Evolutionary conservation across 2,113 vertebrate species (phyloP), one percentile per base, ranked within the genome.

Genomic region (Sterna hirundo): DNA sequence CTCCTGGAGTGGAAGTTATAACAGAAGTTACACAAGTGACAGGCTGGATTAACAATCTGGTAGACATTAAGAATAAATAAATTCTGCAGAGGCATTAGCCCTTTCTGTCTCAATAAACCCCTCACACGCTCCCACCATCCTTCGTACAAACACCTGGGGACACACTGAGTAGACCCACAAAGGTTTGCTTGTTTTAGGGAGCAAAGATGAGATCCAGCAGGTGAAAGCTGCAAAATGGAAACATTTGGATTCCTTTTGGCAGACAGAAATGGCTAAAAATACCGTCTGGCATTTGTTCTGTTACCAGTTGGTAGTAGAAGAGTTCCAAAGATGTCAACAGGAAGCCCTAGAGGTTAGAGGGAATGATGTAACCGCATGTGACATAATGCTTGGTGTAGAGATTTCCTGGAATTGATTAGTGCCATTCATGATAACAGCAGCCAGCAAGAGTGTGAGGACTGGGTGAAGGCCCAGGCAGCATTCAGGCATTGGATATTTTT

Each of bases 351-450:
- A 94, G 86, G 93, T 97, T 96, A 94, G 58, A 86, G 52, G 68
- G 93, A 85, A 95, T 97, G 94, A 96, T 85, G 94, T 95, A 97
- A 95, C 58, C 19, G 1, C 32, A 30, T 96, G 93, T 95, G 95
- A 97, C 93, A 94, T 95, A 96, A 95, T 80, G 75, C 81, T 94
- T 87, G 74, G 77, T 82, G 91, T 61, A 82, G 94, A 94, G 96
- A 96, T 93, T 94, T 95, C 91, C 96, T 96, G 94, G 94, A 96
- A 97, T 57, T 91, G 86, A 94, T 93, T 87, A 94, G 87, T 96
- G 91, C 93, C 91, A 84, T 91, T 93, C 89, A 95, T 20, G 76
- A 83, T 75, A 90, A 90, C 85, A 96, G 84, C 94, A 94, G 95
- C 94, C 95, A 97, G 95, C 6, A 0, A 90, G 78, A 90, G 92